A percentile compares a stretch with the other conserved stretches of the same genome.
Evolutionary conservation across 1,140 invertebrate species (phyloP).

Genomic region (Saccostrea cuccullata): DNA sequence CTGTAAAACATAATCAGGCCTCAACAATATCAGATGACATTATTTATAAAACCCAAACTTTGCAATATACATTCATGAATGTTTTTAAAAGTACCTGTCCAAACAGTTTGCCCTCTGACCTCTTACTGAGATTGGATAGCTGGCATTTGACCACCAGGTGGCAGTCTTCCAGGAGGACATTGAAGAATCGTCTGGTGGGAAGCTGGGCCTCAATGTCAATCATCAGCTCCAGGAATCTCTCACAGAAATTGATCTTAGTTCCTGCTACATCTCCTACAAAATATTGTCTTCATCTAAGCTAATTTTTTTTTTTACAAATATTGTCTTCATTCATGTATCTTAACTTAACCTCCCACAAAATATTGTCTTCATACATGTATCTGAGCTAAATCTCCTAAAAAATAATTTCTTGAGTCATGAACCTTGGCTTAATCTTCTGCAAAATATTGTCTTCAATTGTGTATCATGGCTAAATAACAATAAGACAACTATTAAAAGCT

Average conservation of each 20-base stretch:
- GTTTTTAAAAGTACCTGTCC: conserved; percentile 84
- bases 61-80: too few species aligned
- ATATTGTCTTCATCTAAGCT: not conserved
- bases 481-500: too few species aligned
- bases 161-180: conserved; percentile 95
- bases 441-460: not conserved
- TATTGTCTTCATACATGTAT: not conserved
- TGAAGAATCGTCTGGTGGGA: conserved; percentile 97
- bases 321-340: too few species aligned
- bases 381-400: conserved; percentile 79
- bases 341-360: conserved; percentile 79
- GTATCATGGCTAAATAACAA: too few species aligned
- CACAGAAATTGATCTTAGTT: conserved; percentile 90
- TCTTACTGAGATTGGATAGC: conserved; percentile 86
- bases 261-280: conserved; percentile 80
- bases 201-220: conserved; percentile 97
- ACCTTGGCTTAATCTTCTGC: conserved; percentile 74
- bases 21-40: too few species aligned
- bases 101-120: conserved; percentile 94
- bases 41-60: too few species aligned
- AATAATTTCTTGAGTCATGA: not conserved
- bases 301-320: too few species aligned
- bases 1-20: conserved; percentile 80
- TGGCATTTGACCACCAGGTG: conserved; percentile 95
- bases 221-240: conserved; percentile 96